Base-by-base conservation (phyloP, 37 sponge, comb jelly and placozoan genomes). In the Theonella swinhoei region DNA sequence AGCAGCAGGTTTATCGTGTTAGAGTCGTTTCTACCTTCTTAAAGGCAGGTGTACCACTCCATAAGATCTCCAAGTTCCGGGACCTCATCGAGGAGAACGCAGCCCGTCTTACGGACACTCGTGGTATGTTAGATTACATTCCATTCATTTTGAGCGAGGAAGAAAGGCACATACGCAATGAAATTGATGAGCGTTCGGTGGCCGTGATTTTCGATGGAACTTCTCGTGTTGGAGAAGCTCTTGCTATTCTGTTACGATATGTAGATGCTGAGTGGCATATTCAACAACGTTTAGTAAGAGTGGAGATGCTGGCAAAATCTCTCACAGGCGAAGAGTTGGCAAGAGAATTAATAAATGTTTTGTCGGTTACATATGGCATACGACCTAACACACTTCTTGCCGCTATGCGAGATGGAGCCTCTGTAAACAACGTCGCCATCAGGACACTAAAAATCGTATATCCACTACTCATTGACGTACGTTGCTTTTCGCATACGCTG, bases 251-350 rank as follows among this genome's bases (percentile, higher is more conserved):
- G 5, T 3, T 74, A 8, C 75, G 47, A 1, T 74, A 17, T 74
- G 31, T 74, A 4, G 4, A 37, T 74, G 47, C 1, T 41, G 75
- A 74, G 9, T 41, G 2, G 17, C 4, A 2, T 1, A 41, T 43
- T 7, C 54, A 43, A 2, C 75, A 74, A 74, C 58, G 43, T 19
- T 14, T 74, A 1, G 54, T 74, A 8, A 38, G 58, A 43, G 8
- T 43, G 1, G 47, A 74, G 75, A 74, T 74, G 75, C 75, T 74
- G 54, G 4, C 47, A 39, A 74, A 74, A 36, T 74, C 75, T 41
- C 58, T 74, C 38, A 39, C 75, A n/a, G 75, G 54, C 2, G 58
- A 74, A 39, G 75, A 74, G 47, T 42, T 74, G n/a, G n/a, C n/a
- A n/a, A n/a, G n/a, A n/a, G n/a, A n/a, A n/a, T n/a, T n/a, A n/a